Conservation (phyloP, 2,888 invertebrate species). For the Mallateleia sp. region DNA sequence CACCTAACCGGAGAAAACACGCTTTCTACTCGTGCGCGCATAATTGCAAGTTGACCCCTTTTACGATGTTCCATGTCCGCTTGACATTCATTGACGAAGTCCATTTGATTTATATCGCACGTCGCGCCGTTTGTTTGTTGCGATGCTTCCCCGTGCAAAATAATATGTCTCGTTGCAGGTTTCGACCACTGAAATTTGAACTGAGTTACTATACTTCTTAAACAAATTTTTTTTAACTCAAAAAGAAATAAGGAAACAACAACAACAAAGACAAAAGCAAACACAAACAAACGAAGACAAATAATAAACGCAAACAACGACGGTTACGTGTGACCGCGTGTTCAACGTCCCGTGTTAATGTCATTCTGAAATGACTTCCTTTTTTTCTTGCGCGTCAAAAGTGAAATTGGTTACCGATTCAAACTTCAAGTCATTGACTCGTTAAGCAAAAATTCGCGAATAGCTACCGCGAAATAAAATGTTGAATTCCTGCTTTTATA, state of each 20-base stretch:
- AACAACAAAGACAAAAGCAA: slow-evolving; percentile 34
- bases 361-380: slow-evolving; percentile 22
- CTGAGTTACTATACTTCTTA: slow-evolving; percentile 85
- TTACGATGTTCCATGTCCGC: slow-evolving; percentile 46
- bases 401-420: slow-evolving; percentile 54
- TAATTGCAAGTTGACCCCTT: slow-evolving; percentile 62
- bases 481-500: slow-evolving; percentile 39
- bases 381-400: slow-evolving; percentile 31
- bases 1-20: slow-evolving; percentile 1
- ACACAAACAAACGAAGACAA: slow-evolving; percentile 14
- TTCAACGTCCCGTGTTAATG: slow-evolving; percentile 44
- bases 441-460: slow-evolving; percentile 39
- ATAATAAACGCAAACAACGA: background rate
- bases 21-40: slow-evolving; percentile 19
- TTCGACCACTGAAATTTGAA: slow-evolving; percentile 86
- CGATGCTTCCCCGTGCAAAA: too few species aligned
- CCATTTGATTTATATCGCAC: slow-evolving; percentile 19
- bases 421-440: slow-evolving; percentile 36
- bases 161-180: slow-evolving; percentile 81
- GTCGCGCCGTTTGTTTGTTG: too few species aligned
- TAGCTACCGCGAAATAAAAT: slow-evolving; percentile 47
- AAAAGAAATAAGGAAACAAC: slow-evolving; percentile 17
- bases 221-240: slow-evolving; percentile 67
- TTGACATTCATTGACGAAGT: slow-evolving; percentile 44
- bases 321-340: slow-evolving; percentile 27